Conservation (phyloP, 2,888 invertebrate genomes). For the Deilephila porcellus region DNA sequence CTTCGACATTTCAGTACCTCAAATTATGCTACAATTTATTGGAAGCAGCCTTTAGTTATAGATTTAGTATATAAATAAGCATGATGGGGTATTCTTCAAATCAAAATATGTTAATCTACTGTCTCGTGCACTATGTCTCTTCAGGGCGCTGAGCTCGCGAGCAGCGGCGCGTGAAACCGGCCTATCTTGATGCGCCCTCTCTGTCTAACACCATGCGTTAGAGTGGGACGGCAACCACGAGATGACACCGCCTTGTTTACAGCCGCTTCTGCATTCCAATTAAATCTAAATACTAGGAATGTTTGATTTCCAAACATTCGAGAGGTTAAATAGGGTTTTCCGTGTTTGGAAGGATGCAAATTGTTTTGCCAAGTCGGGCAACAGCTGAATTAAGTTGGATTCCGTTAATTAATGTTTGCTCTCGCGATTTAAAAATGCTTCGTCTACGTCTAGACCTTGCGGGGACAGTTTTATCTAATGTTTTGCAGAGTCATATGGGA, state of each 20-base stretch:
- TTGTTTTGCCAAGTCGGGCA: neutral
- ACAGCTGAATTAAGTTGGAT: neutral
- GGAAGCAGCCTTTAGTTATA: too few relatives aligned
- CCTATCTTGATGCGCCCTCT: conserved; percentile 15
- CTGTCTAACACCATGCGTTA: neutral
- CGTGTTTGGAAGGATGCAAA: neutral
- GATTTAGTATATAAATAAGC: too few relatives aligned
- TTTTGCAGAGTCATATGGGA: too few relatives aligned
- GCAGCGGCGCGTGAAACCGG: conserved; percentile 19
- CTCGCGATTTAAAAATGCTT: too few relatives aligned
- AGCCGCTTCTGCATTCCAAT: neutral
- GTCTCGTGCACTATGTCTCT: neutral
- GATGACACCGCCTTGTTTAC: conserved; percentile 12
- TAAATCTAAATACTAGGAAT: conserved; percentile 6
- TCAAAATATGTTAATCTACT: neutral
- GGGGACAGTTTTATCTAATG: too few relatives aligned
- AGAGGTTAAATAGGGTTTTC: neutral
- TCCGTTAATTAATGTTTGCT: neutral
- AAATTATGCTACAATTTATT: too few relatives aligned
- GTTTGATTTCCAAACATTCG: conserved; percentile 10
- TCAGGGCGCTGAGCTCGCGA: conserved; percentile 8
- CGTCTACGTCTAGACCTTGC: too few relatives aligned
- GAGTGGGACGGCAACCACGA: neutral
- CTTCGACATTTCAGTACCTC: too few relatives aligned
- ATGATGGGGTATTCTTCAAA: too few relatives aligned